Conservation (phyloP, 2,888 invertebrate species). For the Salpingus planirostris region DNA sequence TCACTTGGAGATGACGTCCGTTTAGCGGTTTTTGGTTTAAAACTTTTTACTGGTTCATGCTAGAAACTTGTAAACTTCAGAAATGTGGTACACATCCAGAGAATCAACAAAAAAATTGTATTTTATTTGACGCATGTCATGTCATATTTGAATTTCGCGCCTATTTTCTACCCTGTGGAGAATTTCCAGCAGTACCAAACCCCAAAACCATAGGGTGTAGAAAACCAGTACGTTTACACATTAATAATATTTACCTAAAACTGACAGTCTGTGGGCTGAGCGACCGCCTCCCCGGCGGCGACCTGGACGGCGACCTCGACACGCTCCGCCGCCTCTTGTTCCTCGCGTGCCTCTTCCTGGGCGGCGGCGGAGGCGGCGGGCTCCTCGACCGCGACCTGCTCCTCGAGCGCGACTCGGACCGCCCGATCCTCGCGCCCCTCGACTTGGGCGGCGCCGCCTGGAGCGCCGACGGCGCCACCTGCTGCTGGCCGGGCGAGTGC, state of each 20-base stretch:
- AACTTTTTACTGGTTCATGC: too few species aligned
- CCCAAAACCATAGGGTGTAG: too few species aligned
- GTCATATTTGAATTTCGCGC: too few species aligned
- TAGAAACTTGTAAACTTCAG: too few species aligned
- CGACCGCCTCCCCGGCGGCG: slow-evolving; percentile 32
- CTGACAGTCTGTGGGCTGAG: slow-evolving; percentile 37
- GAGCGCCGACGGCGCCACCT: slow-evolving; percentile 44
- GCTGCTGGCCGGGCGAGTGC: slow-evolving; percentile 20
- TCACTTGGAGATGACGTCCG: too few species aligned
- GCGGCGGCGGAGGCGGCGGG: slow-evolving; percentile 42
- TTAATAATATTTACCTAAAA: slow-evolving; percentile 26
- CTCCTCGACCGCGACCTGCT: slow-evolving; percentile 45
- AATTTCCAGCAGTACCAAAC: too few species aligned
- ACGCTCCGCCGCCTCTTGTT: slow-evolving; percentile 31
- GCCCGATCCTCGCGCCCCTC: slow-evolving; percentile 31
- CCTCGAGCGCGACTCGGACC: slow-evolving; percentile 30
- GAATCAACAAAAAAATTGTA: too few species aligned
- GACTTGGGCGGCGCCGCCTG: slow-evolving; percentile 42
- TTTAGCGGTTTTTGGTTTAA: too few species aligned
- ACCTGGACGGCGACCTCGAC: slow-evolving; percentile 41
- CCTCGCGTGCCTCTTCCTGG: slow-evolving; percentile 36
- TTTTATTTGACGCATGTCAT: too few species aligned
- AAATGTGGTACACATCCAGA: neutral
- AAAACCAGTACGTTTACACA: too few species aligned
- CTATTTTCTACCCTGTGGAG: too few species aligned